phyloP scores from a whole-genome alignment of 1,140 invertebrate genomes.

The Acromyrmex charruanus region DNA sequence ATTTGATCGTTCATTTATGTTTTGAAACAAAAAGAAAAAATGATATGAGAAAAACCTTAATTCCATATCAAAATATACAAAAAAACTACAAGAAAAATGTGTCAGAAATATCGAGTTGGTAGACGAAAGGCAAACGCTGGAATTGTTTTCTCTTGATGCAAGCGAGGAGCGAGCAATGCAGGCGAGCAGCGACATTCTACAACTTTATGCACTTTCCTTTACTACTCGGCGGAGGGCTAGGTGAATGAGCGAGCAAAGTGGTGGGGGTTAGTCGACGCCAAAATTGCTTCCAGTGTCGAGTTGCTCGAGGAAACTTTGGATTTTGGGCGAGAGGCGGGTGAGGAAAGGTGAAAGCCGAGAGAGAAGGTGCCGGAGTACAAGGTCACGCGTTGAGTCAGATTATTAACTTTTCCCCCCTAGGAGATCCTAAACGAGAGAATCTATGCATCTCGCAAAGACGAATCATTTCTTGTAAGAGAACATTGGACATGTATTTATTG shows the following conservation, averaged over 20 bases:
- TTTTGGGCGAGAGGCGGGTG: constrained; percentile 79
- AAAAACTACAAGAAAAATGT: background rate
- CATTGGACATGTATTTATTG: background rate
- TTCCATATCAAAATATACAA: background rate
- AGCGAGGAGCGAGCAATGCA: constrained; percentile 55
- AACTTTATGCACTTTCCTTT: constrained; percentile 85
- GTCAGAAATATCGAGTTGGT: constrained; percentile 42
- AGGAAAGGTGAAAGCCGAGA: constrained; percentile 70
- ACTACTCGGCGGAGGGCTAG: constrained; percentile 76
- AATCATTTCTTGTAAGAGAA: background rate
- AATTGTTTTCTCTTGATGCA: constrained; percentile 54
- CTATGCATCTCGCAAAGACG: constrained; percentile 52
- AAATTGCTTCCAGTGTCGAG: constrained; percentile 86
- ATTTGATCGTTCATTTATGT: background rate
- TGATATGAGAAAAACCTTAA: background rate
- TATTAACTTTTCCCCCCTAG: constrained; percentile 84
- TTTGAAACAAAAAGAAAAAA: background rate
- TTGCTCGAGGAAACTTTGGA: constrained; percentile 84
- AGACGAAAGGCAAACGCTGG: constrained; percentile 1
- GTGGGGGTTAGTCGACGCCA: constrained; percentile 77
- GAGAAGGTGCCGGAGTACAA: constrained; percentile 83
- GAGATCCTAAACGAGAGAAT: constrained; percentile 70
- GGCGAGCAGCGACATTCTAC: constrained; percentile 77
- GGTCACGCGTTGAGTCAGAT: constrained; percentile 86
- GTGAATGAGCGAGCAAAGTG: constrained; percentile 64